Evolutionary conservation across 2,888 invertebrate species (phyloP).

Genomic region (Eupithecia centaureata): DNA sequence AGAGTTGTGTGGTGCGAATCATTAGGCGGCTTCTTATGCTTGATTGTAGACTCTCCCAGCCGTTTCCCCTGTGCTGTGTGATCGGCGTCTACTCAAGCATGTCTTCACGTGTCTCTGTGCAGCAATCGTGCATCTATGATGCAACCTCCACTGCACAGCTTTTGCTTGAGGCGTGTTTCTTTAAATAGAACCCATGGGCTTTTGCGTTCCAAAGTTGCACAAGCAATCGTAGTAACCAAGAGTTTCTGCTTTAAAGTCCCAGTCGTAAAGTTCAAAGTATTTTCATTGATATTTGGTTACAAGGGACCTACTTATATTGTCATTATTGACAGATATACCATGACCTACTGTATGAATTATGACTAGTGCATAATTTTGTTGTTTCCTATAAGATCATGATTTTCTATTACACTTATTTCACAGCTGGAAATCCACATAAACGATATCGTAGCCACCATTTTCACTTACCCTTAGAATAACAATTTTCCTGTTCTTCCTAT

Average conservation of each 20-base stretch:
- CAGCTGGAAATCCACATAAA: not conserved
- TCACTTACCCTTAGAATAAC: not conserved
- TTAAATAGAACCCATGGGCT: not conserved
- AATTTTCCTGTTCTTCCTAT: not conserved
- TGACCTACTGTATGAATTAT: no score
- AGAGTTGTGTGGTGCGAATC: no score
- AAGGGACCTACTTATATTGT: not conserved
- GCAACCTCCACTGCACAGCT: slow-evolving; percentile 3
- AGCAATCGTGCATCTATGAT: slow-evolving; percentile 27
- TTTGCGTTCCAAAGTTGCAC: not conserved
- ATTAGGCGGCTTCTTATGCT: not conserved
- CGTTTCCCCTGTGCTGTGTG: slow-evolving; percentile 8
- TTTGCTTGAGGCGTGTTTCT: not conserved
- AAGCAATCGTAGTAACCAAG: not conserved
- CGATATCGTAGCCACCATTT: not conserved
- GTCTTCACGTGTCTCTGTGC: slow-evolving; percentile 25
- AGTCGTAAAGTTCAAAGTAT: not conserved
- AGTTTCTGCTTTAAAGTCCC: not conserved
- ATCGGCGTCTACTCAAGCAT: slow-evolving; percentile 24
- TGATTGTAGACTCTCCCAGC: not conserved
- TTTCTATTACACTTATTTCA: not conserved
- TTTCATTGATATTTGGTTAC: not conserved
- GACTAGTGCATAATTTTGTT: not conserved
- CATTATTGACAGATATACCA: not conserved
- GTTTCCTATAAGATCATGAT: not conserved